Evolutionary conservation across 2,888 invertebrate genomes (phyloP), one percentile per base, ranked within the genome.

Genomic region (Lithophane leautieri): DNA sequence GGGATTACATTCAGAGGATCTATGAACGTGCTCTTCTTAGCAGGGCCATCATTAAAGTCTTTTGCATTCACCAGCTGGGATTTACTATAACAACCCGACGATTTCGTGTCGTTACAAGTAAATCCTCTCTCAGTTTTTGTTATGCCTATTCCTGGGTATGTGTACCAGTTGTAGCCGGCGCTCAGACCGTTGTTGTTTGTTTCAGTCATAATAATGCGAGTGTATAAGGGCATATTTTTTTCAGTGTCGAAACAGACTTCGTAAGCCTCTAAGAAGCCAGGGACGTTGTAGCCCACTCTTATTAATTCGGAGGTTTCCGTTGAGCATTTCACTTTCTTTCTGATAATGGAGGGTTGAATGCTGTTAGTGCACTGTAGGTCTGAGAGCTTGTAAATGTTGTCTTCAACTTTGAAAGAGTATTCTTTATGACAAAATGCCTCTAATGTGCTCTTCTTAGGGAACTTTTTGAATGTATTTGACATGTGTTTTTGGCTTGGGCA

Each of bases 1-100:
- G 83, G 83, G 28, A 90, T 58, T 12, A 73, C 79, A 70, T 90
- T 90, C 7, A 91, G 25, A 9, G 79, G 79, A 70, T 91, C 86
- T 60, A 88, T 84, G 34, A 83, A 88, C 0, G 86, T 85, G 44
- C 84, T 86, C 42, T 52, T 80, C 72, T 90, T 86, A 12, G 84
- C 71, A 0, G 84, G 79, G 0, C 83, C 85, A 54, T 83, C 81
- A 25, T 72, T 82, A 40, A 91, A 82, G 66, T 89, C 89, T 4
- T 54, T 60, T 14, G 77, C 78, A 65, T 81, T 82, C 25, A 89
- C 79, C 25, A 90, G 76, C 74, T 89, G 90, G 1, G 76, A 74
- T 44, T 87, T 87, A n/a, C 72, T 77, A 50, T 86, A 91, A 58
- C 90, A 89, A 47, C 85, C 80, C 2, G 73, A 73, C 0, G 83